Percentiles rank a stretch among this genome's conserved stretches.
Conservation (phyloP, 2,113 vertebrate species). For the Aspiorhynchus laticeps region DNA sequence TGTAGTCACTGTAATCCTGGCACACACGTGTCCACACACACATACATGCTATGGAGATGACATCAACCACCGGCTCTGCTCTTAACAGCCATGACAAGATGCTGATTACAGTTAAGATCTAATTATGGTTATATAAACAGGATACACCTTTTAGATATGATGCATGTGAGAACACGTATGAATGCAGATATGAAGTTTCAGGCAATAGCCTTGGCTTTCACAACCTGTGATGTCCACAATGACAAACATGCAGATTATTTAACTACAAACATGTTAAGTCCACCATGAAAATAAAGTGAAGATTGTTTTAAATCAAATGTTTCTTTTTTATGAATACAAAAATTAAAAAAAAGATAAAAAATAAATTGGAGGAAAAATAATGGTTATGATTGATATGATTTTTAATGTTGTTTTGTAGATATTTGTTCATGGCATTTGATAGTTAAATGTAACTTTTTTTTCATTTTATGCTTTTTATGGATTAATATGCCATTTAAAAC, state of each 20-base stretch:
- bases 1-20: slow-evolving; percentile 59
- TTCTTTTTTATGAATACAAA: not conserved
- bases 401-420: not conserved
- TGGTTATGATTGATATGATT: not conserved
- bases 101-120: slow-evolving; percentile 24
- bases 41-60: slow-evolving; percentile 56
- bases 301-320: not conserved
- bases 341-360: not conserved
- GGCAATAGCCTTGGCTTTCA: not conserved
- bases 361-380: not conserved
- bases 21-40: slow-evolving; percentile 17
- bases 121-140: slow-evolving; percentile 31
- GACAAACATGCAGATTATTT: not conserved
- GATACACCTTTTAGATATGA: slow-evolving; percentile 8
- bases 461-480: not conserved
- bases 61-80: slow-evolving; percentile 64
- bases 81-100: slow-evolving; percentile 64
- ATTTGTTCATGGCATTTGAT: not conserved
- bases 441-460: not conserved
- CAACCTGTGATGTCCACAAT: not conserved
- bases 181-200: not conserved
- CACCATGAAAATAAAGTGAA: not conserved
- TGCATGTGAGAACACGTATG: not conserved
- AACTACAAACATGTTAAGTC: not conserved
- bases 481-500: too few relatives aligned